These are phyloP conservation scores for Pyrgilauda ruficollis DNA, from an alignment of 2,113 vertebrate species.

Conservation along the genomic window DNA sequence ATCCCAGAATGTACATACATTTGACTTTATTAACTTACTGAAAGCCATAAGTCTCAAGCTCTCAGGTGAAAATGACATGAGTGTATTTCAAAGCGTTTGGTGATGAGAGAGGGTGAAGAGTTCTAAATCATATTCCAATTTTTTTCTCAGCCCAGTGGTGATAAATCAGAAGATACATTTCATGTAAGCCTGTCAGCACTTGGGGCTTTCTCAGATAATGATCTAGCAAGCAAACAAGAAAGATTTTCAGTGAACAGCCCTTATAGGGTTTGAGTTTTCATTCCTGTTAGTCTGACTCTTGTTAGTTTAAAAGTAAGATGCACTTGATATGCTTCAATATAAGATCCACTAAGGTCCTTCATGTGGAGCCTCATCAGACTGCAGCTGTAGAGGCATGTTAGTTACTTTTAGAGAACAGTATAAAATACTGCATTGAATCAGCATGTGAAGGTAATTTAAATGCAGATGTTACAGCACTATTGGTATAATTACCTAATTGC, in stretches of 20 bases:
- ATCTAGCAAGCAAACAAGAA: not conserved
- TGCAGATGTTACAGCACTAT: not conserved
- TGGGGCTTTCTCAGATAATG: not conserved
- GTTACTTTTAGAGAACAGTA: not conserved
- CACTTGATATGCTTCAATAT: not conserved
- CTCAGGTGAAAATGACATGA: not conserved
- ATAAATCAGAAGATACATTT: not conserved
- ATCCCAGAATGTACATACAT: not conserved
- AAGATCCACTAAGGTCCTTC: not conserved
- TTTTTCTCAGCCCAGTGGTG: not conserved
- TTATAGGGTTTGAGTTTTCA: not conserved
- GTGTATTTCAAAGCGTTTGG: not conserved
- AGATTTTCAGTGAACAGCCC: not conserved
- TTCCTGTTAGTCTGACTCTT: not conserved
- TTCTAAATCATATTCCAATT: not conserved
- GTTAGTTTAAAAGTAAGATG: not conserved
- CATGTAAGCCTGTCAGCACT: not conserved
- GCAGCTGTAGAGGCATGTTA: not conserved
- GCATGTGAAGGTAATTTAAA: not conserved
- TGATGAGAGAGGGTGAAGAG: not conserved
- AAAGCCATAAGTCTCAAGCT: not conserved
- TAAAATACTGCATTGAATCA: not conserved
- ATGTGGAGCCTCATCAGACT: not conserved
- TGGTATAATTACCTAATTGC: slow-evolving; percentile 24
- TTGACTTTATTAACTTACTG: not conserved